A percentile compares a stretch with the other conserved stretches of the same genome.
These are phyloP conservation scores for Callithrix jacchus DNA, from an alignment of 2,113 vertebrate genomes.

Conservation along the genomic window DNA sequence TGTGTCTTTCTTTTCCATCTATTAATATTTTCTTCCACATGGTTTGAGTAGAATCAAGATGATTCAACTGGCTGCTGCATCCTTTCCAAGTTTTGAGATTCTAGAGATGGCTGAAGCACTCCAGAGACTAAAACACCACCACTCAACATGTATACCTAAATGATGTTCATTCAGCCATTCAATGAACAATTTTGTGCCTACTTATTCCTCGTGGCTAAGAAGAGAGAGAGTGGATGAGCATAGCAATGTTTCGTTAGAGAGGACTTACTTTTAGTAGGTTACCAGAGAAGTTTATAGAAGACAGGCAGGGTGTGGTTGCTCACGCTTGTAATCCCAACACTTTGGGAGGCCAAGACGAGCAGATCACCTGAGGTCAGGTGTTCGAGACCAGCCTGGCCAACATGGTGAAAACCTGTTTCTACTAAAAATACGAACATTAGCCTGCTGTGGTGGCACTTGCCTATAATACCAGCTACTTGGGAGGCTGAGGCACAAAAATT, in stretches of 20 bases:
- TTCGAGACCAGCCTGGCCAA: too few relatives aligned
- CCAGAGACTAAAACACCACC: neutral
- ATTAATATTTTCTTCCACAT: neutral
- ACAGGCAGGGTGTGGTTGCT: too few relatives aligned
- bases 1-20: neutral
- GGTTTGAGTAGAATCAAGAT: neutral
- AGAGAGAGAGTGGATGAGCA: neutral
- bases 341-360: too few relatives aligned
- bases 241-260: neutral
- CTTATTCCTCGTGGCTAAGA: neutral
- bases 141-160: neutral
- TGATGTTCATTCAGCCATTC: neutral
- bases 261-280: neutral
- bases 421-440: too few relatives aligned
- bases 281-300: neutral
- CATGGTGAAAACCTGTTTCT: too few relatives aligned
- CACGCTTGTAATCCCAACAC: too few relatives aligned
- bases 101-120: neutral
- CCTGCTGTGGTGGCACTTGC: too few relatives aligned
- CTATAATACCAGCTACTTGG: too few relatives aligned
- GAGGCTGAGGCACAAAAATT: too few relatives aligned
- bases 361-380: too few relatives aligned
- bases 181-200: neutral
- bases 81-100: neutral
- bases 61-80: neutral